These are phyloP conservation scores for Parnassius glacialis DNA, from an alignment of 2,888 invertebrate genomes.

Conservation along the genomic window DNA sequence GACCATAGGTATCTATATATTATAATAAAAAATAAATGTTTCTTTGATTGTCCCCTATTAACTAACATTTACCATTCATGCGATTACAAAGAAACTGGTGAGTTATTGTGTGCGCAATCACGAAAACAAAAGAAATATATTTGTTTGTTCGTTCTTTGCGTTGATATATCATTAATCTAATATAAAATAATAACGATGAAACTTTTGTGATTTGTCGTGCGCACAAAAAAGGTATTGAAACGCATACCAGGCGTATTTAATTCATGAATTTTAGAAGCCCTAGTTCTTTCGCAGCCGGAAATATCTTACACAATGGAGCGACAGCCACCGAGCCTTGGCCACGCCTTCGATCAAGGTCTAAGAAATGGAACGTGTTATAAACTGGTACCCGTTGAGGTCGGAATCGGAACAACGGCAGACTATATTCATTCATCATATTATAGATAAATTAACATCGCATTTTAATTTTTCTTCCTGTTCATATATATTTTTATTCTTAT, in stretches of 20 bases:
- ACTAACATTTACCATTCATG: not conserved
- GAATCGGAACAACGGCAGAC: constrained; percentile 37
- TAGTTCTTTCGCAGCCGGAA: constrained; percentile 17
- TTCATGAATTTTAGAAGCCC: not conserved
- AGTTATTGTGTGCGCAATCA: too few species aligned
- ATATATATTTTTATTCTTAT: too few species aligned
- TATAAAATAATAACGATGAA: not conserved
- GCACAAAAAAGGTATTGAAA: too few species aligned
- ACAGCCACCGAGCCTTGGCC: constrained; percentile 44
- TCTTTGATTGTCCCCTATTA: too few species aligned
- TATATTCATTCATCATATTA: constrained; percentile 23
- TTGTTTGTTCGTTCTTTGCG: too few species aligned
- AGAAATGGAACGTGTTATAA: constrained; percentile 63
- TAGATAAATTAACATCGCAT: constrained; percentile 20
- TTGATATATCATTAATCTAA: not conserved
- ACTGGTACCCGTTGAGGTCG: constrained; percentile 43
- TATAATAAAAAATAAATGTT: too few species aligned
- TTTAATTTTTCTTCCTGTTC: constrained; percentile 28
- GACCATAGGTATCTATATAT: too few species aligned
- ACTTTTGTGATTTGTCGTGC: not conserved
- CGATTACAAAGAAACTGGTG: too few species aligned
- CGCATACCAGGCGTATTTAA: too few species aligned
- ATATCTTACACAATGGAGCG: constrained; percentile 25
- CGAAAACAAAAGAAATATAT: too few species aligned
- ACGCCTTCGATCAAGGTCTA: constrained; percentile 60